Evolutionary conservation across 2,888 invertebrate genomes (phyloP), one percentile per base, ranked within the genome.

Genomic region (Tetragonisca angustula): DNA sequence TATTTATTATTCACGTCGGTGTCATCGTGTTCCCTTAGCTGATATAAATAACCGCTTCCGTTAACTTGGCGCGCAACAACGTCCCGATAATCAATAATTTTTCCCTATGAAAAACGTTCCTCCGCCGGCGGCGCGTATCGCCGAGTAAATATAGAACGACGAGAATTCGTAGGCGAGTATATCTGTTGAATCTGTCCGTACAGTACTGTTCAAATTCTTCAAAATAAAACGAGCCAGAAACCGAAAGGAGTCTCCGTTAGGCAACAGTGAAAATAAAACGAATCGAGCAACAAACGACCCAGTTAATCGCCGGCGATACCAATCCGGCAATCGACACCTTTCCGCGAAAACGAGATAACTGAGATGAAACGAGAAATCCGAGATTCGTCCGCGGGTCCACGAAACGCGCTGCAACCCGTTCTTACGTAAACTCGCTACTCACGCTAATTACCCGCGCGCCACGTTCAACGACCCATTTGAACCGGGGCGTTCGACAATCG

Each of bases 71-170:
- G 70, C 62, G 75, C 76, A 67, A 61, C 79, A 52, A 65, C 70
- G 56, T 52, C 27, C 43, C 76, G 84, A 84, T 76, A 84, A 84
- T 85, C 85, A 50, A 85, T 84, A 84, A 77, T 59, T 76, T 76
- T 62, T 74, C 65, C 70, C 64, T 15, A 62, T n/a, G 78, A 32
- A 59, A 54, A 68, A n/a, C 49, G 36, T 36, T 36, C 36, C 64
- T 52, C 24, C 49, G 65, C 50, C 24, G 59, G 56, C 17, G 69
- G 17, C 73, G 27, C 43, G 43, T 43, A 15, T 6, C 27, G 17
- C 50, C 15, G 2, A 9, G 21, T 76, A 83, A 83, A 82, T 83
- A 82, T 83, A 79, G 72, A 64, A 49, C 27, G 70, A 76, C 17
- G 59, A 36, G 43, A 56, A 76, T 69, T 71, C 52, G 32, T 64